phyloP scores from a whole-genome alignment of 2,888 invertebrate species.

The Candidula unifasciata region DNA sequence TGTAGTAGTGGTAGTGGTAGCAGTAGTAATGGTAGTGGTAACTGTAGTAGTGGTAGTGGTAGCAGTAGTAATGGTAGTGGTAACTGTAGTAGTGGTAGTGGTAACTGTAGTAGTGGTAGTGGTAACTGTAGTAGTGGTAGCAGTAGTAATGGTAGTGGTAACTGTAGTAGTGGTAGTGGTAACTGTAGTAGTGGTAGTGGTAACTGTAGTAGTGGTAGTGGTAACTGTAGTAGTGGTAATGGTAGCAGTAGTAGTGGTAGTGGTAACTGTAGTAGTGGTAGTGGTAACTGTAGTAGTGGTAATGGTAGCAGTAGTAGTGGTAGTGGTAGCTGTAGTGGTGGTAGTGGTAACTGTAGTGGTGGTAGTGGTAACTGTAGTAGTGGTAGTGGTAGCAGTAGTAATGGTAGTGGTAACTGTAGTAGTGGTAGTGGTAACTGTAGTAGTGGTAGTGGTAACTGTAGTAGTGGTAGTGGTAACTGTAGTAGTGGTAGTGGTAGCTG shows the following conservation, averaged over 20 bases:
- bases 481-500: background rate
- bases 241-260: background rate
- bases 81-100: background rate
- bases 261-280: background rate
- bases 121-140: background rate
- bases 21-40: background rate
- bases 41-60: background rate
- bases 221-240: background rate
- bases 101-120: background rate
- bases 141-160: background rate
- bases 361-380: background rate
- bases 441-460: background rate
- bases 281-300: background rate
- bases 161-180: background rate
- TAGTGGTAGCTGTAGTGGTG: background rate
- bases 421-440: background rate
- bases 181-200: background rate
- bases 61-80: background rate
- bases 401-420: background rate
- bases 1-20: slow-evolving; percentile 1
- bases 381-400: background rate
- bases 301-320: background rate
- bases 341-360: background rate
- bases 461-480: background rate
- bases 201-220: background rate